Evolutionary conservation across 2,888 invertebrate genomes (phyloP), one percentile per base, ranked within the genome.

Genomic region (Nysson spinosus): DNA sequence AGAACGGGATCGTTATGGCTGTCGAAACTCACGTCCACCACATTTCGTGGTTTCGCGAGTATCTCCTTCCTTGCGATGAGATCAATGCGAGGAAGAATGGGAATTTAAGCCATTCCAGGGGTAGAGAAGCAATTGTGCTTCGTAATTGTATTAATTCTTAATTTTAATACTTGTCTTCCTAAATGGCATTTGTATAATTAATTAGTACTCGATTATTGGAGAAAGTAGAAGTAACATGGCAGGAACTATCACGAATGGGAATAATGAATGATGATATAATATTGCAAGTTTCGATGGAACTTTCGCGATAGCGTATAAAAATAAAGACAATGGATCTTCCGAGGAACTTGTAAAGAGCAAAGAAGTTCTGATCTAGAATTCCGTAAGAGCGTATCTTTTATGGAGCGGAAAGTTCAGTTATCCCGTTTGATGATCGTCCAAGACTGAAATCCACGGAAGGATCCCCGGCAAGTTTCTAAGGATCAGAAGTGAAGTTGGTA

Each of bases 1-100:
- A 62, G 60, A 67, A 74, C 56, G 73, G 65, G 77, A 73, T 75
- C 75, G 75, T 73, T 73, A 75, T 75, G 73, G 75, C 75, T 70
- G 75, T 72, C 58, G 66, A 57, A 65, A 60, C 55, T 49, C 56
- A 56, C 60, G 57, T 51, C 56, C 62, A 40, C 43, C 52, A 34
- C 62, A 47, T 55, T 61, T 55, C 49, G 60, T 55, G 57, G 56
- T 60, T 58, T 64, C 71, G 58, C 55, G 44, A 30, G 20, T 47
- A 47, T 49, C 55, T 47, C 52, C 35, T 46, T 58, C 43, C 68
- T 60, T 54, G 22, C 35, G 20, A 5, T 5, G 14, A 20, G 19
- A 11, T 28, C 44, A n/a, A 26, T 16, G 19, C 6, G 12, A 20
- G 37, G 16, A 34, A 42, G 28, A 34, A 22, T 11, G 35, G 17